Conservation (phyloP, 2,888 invertebrate genomes). For the Phalangium opilio region DNA sequence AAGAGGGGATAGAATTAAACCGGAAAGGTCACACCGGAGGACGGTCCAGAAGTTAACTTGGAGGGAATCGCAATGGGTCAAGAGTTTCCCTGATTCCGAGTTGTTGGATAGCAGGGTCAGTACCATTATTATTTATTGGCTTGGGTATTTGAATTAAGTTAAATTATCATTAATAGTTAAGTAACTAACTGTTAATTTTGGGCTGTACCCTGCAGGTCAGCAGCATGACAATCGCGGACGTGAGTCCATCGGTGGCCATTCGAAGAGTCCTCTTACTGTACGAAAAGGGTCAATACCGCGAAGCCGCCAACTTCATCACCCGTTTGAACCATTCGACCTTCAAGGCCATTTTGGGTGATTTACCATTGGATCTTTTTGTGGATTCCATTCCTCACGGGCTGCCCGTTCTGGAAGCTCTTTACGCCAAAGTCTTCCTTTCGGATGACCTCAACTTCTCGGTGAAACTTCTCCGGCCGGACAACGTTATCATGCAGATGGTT, state of each 20-base stretch:
- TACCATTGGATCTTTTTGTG: constrained; percentile 73
- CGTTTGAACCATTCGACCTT: constrained; percentile 64
- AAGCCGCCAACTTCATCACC: constrained; percentile 69
- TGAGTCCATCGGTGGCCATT: constrained; percentile 37
- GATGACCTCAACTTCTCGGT: constrained; percentile 31
- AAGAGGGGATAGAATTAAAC: constrained; percentile 15
- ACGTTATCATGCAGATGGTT: constrained; percentile 71
- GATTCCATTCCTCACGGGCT: constrained; percentile 78
- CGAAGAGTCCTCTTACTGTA: constrained; percentile 54
- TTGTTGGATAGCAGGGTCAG: constrained; percentile 9
- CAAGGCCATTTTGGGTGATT: constrained; percentile 46
- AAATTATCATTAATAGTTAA: too few species aligned
- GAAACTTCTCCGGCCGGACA: constrained; percentile 45
- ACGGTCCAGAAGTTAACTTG: constrained; percentile 24
- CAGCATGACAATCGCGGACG: constrained; percentile 30
- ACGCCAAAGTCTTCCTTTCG: constrained; percentile 38
- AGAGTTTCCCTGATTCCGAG: constrained; percentile 17
- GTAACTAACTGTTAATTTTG: constrained; percentile 1
- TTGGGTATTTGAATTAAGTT: too few species aligned
- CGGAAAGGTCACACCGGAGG: constrained; percentile 11
- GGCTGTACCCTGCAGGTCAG: constrained; percentile 16
- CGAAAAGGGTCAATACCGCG: constrained; percentile 75
- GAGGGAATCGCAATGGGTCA: constrained; percentile 23
- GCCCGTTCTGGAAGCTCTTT: constrained; percentile 67
- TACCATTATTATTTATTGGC: too few species aligned